Evolutionary conservation across 23 tunicate species (phyloP).

Genomic region (Halocynthia roretzi): DNA sequence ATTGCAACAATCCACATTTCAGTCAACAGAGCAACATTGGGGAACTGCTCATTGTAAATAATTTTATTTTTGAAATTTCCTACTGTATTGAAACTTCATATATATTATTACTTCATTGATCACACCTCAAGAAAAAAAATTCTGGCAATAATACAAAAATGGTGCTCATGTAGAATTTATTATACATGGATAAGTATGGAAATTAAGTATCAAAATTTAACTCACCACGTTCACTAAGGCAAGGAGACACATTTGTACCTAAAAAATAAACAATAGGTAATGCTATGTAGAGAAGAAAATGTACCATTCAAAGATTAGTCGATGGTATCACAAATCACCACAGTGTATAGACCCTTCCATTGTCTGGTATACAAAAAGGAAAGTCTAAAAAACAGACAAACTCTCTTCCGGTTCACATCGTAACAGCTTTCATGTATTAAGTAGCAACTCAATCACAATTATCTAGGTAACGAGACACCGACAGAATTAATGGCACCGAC

Average conservation of each 20-base stretch:
- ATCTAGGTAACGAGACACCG: too few relatives aligned
- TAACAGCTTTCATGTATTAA: too few relatives aligned
- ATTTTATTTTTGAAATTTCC: too few relatives aligned
- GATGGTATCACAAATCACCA: not conserved
- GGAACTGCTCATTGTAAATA: too few relatives aligned
- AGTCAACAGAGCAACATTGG: too few relatives aligned
- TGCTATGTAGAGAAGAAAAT: not conserved
- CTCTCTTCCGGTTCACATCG: too few relatives aligned
- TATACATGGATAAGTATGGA: not conserved
- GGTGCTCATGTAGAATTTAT: not conserved
- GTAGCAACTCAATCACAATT: too few relatives aligned
- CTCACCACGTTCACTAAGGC: constrained; percentile 42
- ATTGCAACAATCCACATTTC: too few relatives aligned
- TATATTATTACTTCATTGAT: not conserved
- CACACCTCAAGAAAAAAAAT: not conserved
- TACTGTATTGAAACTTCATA: not conserved
- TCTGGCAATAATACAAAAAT: not conserved
- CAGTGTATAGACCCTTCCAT: not conserved
- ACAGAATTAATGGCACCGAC: too few relatives aligned
- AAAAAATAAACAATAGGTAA: not conserved
- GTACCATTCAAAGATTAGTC: not conserved
- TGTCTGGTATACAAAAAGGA: too few relatives aligned
- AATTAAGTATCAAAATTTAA: not conserved
- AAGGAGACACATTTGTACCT: constrained; percentile 58
- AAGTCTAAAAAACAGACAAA: too few relatives aligned